A percentile compares a stretch with the other conserved stretches of the same genome.
Conservation (phyloP, 1,140 invertebrate species). For the Atta cephalotes region DNA sequence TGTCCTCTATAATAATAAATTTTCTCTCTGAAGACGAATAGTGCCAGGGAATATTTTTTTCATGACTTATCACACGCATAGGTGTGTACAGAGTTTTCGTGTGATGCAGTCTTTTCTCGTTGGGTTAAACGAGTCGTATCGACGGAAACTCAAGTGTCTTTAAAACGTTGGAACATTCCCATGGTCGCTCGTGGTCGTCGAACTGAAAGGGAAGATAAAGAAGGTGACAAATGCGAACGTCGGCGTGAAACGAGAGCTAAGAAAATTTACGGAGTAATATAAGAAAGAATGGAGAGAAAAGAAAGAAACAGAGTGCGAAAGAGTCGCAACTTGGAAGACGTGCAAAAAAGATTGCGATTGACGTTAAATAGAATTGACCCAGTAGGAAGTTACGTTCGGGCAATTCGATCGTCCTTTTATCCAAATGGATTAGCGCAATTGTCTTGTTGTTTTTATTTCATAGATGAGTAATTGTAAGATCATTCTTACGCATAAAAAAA, state of each 20-base stretch:
- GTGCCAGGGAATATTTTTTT: conserved; percentile 17
- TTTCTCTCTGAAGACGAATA: conserved; percentile 6
- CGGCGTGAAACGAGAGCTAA: conserved; percentile 19
- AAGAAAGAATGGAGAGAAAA: conserved; percentile 11
- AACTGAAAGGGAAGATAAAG: conserved; percentile 71
- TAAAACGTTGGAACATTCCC: conserved; percentile 53
- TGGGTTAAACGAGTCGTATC: conserved; percentile 69
- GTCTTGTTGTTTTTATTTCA: neutral
- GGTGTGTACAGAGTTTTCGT: conserved; percentile 6
- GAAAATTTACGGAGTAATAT: conserved; percentile 55
- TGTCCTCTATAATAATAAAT: conserved; percentile 39
- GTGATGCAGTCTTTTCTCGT: conserved; percentile 11
- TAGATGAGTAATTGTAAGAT: neutral
- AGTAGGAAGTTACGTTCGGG: conserved; percentile 35
- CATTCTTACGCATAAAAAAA: neutral
- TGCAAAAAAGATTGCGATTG: conserved; percentile 41
- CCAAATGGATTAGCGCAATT: conserved; percentile 8
- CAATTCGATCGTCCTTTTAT: conserved; percentile 24
- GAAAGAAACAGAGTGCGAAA: conserved; percentile 4
- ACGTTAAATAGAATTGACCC: conserved; percentile 56
- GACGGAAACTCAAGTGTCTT: conserved; percentile 70
- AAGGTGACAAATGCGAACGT: conserved; percentile 50
- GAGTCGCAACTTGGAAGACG: conserved; percentile 16
- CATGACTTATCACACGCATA: conserved; percentile 42
- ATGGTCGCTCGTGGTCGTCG: conserved; percentile 36